Conservation (phyloP, 2,888 invertebrate species). For the Rhamnusium bicolor region DNA sequence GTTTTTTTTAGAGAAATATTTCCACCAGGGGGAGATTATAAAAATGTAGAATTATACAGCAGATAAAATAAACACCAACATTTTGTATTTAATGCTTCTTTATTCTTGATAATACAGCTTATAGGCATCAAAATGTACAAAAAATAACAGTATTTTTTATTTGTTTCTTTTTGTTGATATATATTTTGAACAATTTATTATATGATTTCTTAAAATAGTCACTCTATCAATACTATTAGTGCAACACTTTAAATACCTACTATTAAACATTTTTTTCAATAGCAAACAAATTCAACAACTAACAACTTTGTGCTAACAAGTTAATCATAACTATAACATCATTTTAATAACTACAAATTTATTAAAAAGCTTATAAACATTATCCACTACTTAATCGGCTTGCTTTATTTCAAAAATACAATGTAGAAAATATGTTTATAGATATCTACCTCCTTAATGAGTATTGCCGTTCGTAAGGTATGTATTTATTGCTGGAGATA, state of each 20-base stretch:
- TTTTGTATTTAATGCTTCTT: neutral
- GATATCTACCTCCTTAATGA: too few relatives aligned
- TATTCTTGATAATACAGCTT: neutral
- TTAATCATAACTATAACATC: conserved; percentile 13
- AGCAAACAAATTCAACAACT: conserved; percentile 27
- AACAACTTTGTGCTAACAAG: conserved; percentile 29
- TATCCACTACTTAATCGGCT: neutral
- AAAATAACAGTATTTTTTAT: conserved; percentile 16
- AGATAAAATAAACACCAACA: neutral
- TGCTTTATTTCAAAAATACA: conserved; percentile 10
- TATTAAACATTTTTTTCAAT: conserved; percentile 19
- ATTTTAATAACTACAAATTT: neutral
- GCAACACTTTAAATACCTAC: neutral
- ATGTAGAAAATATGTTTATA: neutral
- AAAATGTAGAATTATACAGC: neutral
- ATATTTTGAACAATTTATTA: conserved; percentile 1
- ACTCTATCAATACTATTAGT: conserved; percentile 11
- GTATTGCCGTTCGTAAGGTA: too few relatives aligned
- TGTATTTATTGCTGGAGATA: too few relatives aligned
- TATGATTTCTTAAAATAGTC: neutral
- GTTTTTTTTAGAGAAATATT: too few relatives aligned
- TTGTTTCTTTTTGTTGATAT: conserved; percentile 15
- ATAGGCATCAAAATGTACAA: conserved; percentile 20
- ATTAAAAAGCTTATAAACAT: conserved; percentile 6
- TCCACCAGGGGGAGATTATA: neutral